Percentiles rank a stretch among this genome's conserved stretches.
These are phyloP conservation scores for Beris morrisii DNA, from an alignment of 2,888 invertebrate genomes.

Conservation along the genomic window DNA sequence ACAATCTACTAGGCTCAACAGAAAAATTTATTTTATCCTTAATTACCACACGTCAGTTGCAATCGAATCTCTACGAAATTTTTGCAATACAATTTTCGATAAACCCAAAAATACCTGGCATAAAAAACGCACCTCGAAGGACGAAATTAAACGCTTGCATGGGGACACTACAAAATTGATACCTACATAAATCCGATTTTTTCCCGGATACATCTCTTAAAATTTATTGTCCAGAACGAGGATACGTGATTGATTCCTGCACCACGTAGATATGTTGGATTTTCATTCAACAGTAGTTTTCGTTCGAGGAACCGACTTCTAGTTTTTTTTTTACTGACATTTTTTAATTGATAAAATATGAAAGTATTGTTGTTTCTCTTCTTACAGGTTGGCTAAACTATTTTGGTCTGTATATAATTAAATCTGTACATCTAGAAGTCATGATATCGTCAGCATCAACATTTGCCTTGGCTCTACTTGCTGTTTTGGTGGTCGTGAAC, in stretches of 20 bases:
- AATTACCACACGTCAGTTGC: too few species aligned
- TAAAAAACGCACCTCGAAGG: too few species aligned
- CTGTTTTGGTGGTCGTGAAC: not conserved
- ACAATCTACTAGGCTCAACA: too few species aligned
- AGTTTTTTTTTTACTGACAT: too few species aligned
- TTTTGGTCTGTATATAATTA: not conserved
- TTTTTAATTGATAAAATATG: too few species aligned
- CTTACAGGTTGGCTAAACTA: not conserved
- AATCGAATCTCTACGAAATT: too few species aligned
- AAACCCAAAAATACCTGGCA: too few species aligned
- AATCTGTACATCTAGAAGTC: not conserved
- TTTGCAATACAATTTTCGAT: too few species aligned
- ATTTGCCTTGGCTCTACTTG: conserved; percentile 1
- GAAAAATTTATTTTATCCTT: too few species aligned
- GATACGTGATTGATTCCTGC: conserved; percentile 21
- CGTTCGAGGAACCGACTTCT: too few species aligned
- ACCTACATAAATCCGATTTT: not conserved
- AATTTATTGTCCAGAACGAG: conserved; percentile 21
- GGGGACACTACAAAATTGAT: not conserved
- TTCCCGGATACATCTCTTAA: not conserved
- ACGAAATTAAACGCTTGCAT: too few species aligned
- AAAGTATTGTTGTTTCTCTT: not conserved
- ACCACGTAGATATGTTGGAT: conserved; percentile 5
- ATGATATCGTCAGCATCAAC: conserved; percentile 1
- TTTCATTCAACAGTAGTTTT: not conserved